Evolutionary conservation across 2,888 invertebrate genomes (phyloP).

Genomic region (Sinopyrophorus schimmeli): DNA sequence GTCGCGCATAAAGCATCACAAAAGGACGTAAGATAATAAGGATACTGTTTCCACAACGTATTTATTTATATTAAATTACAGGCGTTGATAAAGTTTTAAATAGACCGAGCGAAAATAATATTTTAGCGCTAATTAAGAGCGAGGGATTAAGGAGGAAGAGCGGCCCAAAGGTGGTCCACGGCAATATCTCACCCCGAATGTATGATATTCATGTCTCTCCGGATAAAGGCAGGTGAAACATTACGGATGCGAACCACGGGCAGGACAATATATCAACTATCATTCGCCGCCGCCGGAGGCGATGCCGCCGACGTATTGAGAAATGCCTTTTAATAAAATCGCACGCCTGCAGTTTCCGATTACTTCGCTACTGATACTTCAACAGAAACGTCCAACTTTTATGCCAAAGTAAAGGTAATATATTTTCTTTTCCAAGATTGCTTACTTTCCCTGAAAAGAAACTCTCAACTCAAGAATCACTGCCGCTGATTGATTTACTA

Average conservation of each 20-base stretch:
- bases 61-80: too few species aligned
- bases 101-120: too few species aligned
- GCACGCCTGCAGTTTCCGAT: conserved; percentile 38
- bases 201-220: conserved; percentile 34
- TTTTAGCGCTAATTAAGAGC: too few species aligned
- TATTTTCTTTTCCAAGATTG: conserved; percentile 24
- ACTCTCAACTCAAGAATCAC: conserved; percentile 8
- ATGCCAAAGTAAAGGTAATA: conserved; percentile 23
- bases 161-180: conserved; percentile 11
- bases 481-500: conserved; percentile 12
- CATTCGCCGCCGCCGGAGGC: conserved; percentile 34
- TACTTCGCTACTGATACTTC: conserved; percentile 33
- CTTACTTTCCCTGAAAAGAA: conserved; percentile 14
- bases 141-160: too few species aligned
- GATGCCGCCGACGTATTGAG: conserved; percentile 40
- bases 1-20: too few species aligned
- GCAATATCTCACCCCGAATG: conserved; percentile 29
- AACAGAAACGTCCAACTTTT: conserved; percentile 28
- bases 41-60: too few species aligned
- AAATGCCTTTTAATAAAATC: conserved; percentile 43
- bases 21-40: too few species aligned
- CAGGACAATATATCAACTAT: conserved; percentile 38
- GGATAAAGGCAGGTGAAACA: conserved; percentile 33
- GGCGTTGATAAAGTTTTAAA: too few species aligned
- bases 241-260: conserved; percentile 37